Evolutionary conservation across 2,797 vertebrate genomes (phyloP).

Genomic region (Periparus ater): DNA sequence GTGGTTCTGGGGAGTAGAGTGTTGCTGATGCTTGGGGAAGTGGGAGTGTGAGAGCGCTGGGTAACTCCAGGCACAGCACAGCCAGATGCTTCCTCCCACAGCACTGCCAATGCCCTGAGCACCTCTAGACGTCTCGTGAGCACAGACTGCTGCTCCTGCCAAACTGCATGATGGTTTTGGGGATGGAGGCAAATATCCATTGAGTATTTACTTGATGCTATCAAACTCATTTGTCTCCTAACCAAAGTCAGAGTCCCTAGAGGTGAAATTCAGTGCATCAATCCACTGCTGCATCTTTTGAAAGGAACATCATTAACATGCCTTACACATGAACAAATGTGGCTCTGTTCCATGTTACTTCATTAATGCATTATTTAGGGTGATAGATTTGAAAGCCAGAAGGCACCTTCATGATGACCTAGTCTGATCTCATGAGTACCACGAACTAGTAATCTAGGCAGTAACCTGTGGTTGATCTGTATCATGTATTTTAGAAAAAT

Average conservation of each 20-base stretch:
- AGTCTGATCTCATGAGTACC: slow-evolving; percentile 62
- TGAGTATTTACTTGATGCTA: slow-evolving; percentile 64
- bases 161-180: slow-evolving; percentile 23
- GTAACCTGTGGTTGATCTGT: slow-evolving; percentile 55
- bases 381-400: slow-evolving; percentile 54
- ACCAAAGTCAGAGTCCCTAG: slow-evolving; percentile 61
- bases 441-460: slow-evolving; percentile 47
- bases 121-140: slow-evolving; percentile 63
- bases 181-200: slow-evolving; percentile 41
- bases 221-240: slow-evolving; percentile 59
- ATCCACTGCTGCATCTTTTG: slow-evolving; percentile 28
- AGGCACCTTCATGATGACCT: slow-evolving; percentile 61
- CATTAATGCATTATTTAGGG: slow-evolving; percentile 55
- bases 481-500: slow-evolving; percentile 56
- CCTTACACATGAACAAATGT: slow-evolving; percentile 59
- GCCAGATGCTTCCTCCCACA: slow-evolving; percentile 39
- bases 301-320: slow-evolving; percentile 58
- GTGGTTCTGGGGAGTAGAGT: not conserved
- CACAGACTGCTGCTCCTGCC: slow-evolving; percentile 54
- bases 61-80: not conserved
- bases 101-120: slow-evolving; percentile 52
- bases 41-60: not conserved
- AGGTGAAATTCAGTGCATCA: slow-evolving; percentile 67
- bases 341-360: slow-evolving; percentile 58
- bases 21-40: slow-evolving; percentile 32